phyloP scores from a whole-genome alignment of 2,113 vertebrate species.

The Myrmecophaga tridactyla region DNA sequence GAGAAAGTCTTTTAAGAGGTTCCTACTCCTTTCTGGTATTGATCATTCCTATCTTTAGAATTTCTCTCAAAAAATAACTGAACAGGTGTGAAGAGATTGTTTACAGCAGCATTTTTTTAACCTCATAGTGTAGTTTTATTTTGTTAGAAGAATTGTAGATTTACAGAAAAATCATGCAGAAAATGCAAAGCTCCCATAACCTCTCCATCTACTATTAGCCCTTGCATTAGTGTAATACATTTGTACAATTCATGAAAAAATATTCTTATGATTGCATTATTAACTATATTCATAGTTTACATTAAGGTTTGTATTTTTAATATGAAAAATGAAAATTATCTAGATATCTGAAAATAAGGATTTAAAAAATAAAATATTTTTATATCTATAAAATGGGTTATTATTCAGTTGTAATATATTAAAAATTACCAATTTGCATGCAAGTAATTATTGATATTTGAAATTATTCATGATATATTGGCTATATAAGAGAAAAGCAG shows the following conservation, averaged over 20 bases:
- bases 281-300: no score
- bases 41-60: neutral
- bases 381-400: neutral
- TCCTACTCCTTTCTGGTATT: neutral
- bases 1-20: neutral
- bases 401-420: neutral
- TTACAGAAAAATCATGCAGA: no score
- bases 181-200: no score
- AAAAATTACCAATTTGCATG: neutral
- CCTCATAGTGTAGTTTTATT: no score
- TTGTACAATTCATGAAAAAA: no score
- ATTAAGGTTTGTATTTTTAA: neutral
- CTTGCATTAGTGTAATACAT: no score
- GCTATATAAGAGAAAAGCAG: neutral
- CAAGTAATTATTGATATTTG: neutral
- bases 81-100: neutral
- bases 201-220: no score
- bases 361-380: neutral
- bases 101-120: neutral
- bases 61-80: neutral
- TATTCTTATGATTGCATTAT: no score
- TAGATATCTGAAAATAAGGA: neutral
- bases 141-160: no score
- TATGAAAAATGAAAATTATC: neutral
- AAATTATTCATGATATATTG: neutral